Percentiles rank a stretch among this genome's conserved stretches.
These are phyloP conservation scores for Myiotriccus ornatus DNA, from an alignment of 2,797 vertebrate species.

Conservation along the genomic window DNA sequence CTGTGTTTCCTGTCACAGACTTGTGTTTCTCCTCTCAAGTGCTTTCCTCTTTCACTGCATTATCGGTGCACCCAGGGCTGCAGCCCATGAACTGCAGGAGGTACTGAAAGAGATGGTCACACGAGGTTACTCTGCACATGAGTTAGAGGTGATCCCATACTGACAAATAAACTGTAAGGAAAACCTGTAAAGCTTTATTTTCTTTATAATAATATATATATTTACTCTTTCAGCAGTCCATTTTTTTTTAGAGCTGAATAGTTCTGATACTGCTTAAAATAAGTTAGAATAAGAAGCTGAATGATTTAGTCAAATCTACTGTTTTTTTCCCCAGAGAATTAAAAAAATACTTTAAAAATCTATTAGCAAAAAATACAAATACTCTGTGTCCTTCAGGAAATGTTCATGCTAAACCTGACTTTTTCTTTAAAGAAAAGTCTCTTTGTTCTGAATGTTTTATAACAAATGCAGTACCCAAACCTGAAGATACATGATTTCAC, in stretches of 20 bases:
- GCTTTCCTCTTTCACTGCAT: not conserved
- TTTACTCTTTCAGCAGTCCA: not conserved
- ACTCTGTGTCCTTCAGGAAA: not conserved
- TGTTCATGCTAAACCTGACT: not conserved
- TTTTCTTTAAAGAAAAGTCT: not conserved
- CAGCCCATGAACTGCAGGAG: not conserved
- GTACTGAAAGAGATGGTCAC: not conserved
- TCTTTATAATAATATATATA: not conserved
- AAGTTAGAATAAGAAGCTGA: not conserved
- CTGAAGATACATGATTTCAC: not conserved
- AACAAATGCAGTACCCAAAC: not conserved
- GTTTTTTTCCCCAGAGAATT: not conserved
- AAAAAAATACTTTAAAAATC: not conserved
- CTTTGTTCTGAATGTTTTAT: not conserved
- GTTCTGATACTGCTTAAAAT: not conserved
- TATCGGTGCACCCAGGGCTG: not conserved
- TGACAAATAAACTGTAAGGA: not conserved
- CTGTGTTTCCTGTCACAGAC: not conserved
- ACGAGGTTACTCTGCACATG: not conserved
- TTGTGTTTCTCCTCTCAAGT: not conserved
- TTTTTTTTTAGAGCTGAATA: not conserved
- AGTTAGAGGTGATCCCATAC: not conserved
- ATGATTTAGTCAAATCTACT: not conserved
- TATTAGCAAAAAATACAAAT: not conserved
- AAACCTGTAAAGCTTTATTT: not conserved